These are phyloP conservation scores for Nannoperca obscura DNA, from an alignment of 2,797 vertebrate species.

Conservation along the genomic window DNA sequence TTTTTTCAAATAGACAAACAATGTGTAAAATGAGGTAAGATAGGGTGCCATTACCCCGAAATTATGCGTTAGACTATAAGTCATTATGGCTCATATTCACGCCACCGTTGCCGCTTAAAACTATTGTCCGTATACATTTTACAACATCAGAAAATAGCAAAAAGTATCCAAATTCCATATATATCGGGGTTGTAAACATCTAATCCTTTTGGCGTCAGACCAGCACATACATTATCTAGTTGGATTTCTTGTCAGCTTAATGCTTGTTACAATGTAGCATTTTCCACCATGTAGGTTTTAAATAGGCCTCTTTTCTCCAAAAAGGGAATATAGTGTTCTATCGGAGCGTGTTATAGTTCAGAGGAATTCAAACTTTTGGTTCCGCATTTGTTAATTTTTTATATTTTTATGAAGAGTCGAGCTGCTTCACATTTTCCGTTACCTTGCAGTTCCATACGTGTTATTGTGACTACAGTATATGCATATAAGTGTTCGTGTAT, in stretches of 20 bases:
- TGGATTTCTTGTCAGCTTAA: constrained; percentile 41
- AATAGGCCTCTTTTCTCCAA: constrained; percentile 56
- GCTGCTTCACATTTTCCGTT: constrained; percentile 43
- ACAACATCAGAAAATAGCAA: constrained; percentile 18
- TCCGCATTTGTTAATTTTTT: constrained; percentile 6
- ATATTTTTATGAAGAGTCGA: constrained; percentile 34
- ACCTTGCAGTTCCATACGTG: constrained; percentile 36
- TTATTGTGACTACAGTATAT: neutral
- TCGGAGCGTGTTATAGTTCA: constrained; percentile 52
- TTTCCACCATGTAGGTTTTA: constrained; percentile 46
- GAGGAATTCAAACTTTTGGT: constrained; percentile 35
- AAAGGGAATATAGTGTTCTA: constrained; percentile 68
- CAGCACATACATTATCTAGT: constrained; percentile 42
- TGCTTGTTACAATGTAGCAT: constrained; percentile 77
- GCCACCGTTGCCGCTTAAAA: constrained; percentile 60
- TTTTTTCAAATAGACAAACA: constrained; percentile 1
- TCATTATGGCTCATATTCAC: constrained; percentile 34
- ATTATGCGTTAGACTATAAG: constrained; percentile 35
- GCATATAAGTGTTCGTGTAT: neutral
- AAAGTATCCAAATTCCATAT: constrained; percentile 32
- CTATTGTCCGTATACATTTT: constrained; percentile 7
- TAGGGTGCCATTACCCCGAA: constrained; percentile 53
- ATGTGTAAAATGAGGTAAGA: constrained; percentile 53
- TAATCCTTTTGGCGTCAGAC: constrained; percentile 40
- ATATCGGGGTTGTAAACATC: constrained; percentile 47